Evolutionary conservation across 2,888 invertebrate species (phyloP).

Genomic region (Spodoptera littoralis): DNA sequence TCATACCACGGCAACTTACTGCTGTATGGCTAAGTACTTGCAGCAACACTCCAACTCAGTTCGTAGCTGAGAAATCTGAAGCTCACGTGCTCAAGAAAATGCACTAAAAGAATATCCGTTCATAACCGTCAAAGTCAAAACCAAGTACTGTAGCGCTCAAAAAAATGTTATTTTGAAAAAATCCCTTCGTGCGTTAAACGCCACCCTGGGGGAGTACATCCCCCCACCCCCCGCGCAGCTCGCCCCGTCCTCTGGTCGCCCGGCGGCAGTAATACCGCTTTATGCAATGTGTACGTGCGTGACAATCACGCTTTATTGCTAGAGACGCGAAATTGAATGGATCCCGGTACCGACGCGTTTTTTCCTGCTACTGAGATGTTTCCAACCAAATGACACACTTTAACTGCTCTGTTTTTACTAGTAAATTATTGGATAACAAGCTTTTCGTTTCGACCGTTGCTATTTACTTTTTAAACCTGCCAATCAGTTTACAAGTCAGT

Average conservation of each 20-base stretch:
- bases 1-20: no score
- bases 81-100: slow-evolving; percentile 8
- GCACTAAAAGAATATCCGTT: slow-evolving; percentile 30
- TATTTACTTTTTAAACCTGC: no score
- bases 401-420: slow-evolving; percentile 25
- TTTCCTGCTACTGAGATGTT: slow-evolving; percentile 48
- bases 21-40: no score
- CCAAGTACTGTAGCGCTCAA: slow-evolving; percentile 53
- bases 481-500: no score
- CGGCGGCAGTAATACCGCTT: slow-evolving; percentile 69
- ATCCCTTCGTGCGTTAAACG: slow-evolving; percentile 79
- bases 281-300: slow-evolving; percentile 87
- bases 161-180: slow-evolving; percentile 76
- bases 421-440: no score
- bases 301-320: slow-evolving; percentile 85
- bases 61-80: background rate
- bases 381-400: slow-evolving; percentile 13
- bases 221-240: slow-evolving; percentile 29
- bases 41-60: background rate
- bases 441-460: no score
- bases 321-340: slow-evolving; percentile 82
- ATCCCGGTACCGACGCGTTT: slow-evolving; percentile 61
- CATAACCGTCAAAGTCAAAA: slow-evolving; percentile 58
- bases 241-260: slow-evolving; percentile 26
- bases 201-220: slow-evolving; percentile 56